phyloP scores from a whole-genome alignment of 2,888 invertebrate species.

The Protophormia terraenovae region DNA sequence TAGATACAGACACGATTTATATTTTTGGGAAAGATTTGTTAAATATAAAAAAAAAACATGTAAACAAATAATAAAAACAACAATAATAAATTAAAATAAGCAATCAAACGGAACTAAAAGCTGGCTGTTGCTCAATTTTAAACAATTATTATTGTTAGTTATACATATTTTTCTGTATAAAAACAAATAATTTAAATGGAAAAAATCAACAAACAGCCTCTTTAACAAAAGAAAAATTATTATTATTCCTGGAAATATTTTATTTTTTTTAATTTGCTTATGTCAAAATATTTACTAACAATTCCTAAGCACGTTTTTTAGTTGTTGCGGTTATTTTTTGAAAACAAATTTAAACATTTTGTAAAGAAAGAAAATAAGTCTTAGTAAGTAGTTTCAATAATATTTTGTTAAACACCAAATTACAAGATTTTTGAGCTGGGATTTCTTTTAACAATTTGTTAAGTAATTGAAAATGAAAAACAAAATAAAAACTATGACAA shows the following conservation, averaged over 20 bases:
- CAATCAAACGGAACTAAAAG: slow-evolving; percentile 23
- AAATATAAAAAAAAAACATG: neutral
- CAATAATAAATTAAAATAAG: neutral
- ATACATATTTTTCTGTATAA: neutral
- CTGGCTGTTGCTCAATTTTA: neutral
- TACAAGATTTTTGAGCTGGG: neutral
- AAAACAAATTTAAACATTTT: too few relatives aligned
- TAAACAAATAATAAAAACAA: slow-evolving; percentile 1
- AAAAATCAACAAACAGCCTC: neutral
- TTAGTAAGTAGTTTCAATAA: neutral
- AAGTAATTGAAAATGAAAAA: slow-evolving; percentile 5
- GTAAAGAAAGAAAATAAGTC: neutral
- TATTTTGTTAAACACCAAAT: slow-evolving; percentile 4
- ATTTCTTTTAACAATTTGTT: neutral
- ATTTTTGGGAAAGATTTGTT: neutral
- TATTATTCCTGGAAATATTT: slow-evolving; percentile 24
- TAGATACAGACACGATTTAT: slow-evolving; percentile 20
- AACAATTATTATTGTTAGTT: neutral
- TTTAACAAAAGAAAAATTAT: neutral
- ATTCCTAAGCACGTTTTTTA: slow-evolving; percentile 39
- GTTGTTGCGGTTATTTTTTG: neutral
- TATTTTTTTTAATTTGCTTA: neutral
- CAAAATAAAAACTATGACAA: neutral
- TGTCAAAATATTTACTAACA: slow-evolving; percentile 24
- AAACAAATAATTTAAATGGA: neutral